Evolutionary conservation across 2,888 invertebrate genomes (phyloP), one percentile per base, ranked within the genome.

Genomic region (Campoletis raptor): DNA sequence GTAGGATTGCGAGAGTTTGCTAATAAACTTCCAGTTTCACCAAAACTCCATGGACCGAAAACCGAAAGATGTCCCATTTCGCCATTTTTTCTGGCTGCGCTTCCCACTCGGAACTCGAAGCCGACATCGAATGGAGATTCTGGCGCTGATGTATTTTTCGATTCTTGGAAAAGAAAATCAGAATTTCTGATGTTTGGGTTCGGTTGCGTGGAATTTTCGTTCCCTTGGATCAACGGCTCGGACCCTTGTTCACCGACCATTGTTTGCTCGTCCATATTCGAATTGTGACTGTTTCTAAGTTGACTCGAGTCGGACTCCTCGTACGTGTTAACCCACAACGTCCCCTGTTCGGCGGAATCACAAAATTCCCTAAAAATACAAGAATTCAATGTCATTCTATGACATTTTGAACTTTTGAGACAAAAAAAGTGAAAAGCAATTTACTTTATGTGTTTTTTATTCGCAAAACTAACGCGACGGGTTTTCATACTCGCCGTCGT

Each of bases 391-490:
- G 77, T 30, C 10, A 36, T 67, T 54, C n/a, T 3, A 64, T 8
- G 18, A 45, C 15, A 57, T 15, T 30, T 21, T 30, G 8, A 5
- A 15, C 12, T 30, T 24, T 45, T 10, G 10, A 48, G 15, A 4
- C 6, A 57, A 54, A 57, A 2, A 30, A 64, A 42, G 7, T 1
- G 12, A 36, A 74, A 83, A 10, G 37, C 0, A 8, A 89, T 90
- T 90, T 84, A 94, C 93, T 93, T 93, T 36, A 94, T 92, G 81
- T 92, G 93, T 61, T 92, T 93, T 77, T 92, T 94, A 72, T 93
- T 93, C 2, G 93, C 93, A 85, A 94, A 94, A 87, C 93, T 94
- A 45, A 94, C 93, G 30, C 93, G 91, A 70, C 93, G 90, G 12
- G 88, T 21, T 85, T 91, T 93, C 30, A 87, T 42, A 5, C 91